Base-by-base conservation (phyloP, 2,888 invertebrate genomes). In the Agrochola lychnidis region DNA sequence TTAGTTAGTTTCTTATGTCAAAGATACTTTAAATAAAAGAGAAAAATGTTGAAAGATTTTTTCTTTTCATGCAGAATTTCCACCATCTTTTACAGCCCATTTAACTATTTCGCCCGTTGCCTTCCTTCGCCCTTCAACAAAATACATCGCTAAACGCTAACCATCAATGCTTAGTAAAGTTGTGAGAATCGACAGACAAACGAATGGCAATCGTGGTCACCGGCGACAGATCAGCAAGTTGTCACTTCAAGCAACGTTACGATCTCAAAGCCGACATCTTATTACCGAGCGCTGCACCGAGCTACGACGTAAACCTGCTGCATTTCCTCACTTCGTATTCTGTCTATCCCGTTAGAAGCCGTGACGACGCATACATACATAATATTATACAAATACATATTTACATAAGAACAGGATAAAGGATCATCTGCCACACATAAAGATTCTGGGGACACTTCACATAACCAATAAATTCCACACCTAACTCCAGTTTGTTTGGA, bases 341-440 rank as follows among this genome's bases (percentile, higher is more conserved):
- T 83, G 53, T 69, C 70, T 66, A 84, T 84, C 82, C 85, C 83
- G 85, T 84, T 84, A 82, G 63, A 69, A 69, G 42, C 69, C 82
- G 85, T 84, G 85, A 82, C 82, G 70, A 81, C 81, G 83, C 84
- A 83, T 83, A 84, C 51, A 84, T 83, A 84, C 81, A 84, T 83
- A 84, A 61, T 53, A 83, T 73, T 80, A 76, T 42, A 76, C 69
- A 67, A 77, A 82, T 66, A 84, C 62, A 76, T 79, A 85, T 83
- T 85, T 83, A 81, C 83, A 76, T 70, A 76, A 64, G 70, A 72
- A 72, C 78, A 63, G 76, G 78, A 85, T 82, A 76, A 78, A 78
- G 78, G 61, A 79, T 80, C 74, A 73, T 76, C 77, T 80, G 77
- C 36, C 67, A 63, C 19, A 72, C 69, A 76, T 81, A 73, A 70